Evolutionary conservation across 2,113 vertebrate genomes (phyloP).

Genomic region (Larimichthys crocea): DNA sequence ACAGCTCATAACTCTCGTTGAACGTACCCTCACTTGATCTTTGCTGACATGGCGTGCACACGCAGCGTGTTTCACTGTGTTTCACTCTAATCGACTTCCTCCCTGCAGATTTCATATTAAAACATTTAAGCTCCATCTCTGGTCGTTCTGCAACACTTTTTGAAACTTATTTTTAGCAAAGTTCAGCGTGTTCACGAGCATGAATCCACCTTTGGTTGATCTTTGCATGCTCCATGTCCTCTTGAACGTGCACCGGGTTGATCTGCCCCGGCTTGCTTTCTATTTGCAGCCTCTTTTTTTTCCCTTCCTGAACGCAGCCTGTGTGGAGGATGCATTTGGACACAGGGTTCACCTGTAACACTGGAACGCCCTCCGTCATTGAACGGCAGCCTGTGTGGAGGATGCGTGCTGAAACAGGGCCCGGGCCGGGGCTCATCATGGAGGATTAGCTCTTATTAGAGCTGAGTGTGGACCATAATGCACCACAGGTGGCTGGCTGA

Average conservation of each 20-base stretch:
- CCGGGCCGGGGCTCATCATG: slow-evolving; percentile 51
- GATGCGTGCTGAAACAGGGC: slow-evolving; percentile 17
- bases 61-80: neutral
- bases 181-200: neutral
- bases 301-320: neutral
- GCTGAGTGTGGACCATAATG: slow-evolving; percentile 68
- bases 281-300: neutral
- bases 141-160: neutral
- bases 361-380: neutral
- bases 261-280: neutral
- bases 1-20: neutral
- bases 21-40: neutral
- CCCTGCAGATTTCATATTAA: neutral
- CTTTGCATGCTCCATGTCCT: neutral
- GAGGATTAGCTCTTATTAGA: slow-evolving; percentile 69
- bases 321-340: neutral
- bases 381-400: slow-evolving; percentile 28
- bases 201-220: neutral
- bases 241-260: neutral
- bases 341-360: slow-evolving; percentile 1
- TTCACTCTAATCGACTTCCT: neutral
- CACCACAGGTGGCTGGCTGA: slow-evolving; percentile 63
- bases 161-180: neutral
- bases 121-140: neutral
- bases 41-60: neutral